These are phyloP conservation scores for Mycteria americana DNA, from an alignment of 2,797 vertebrate species.

Conservation along the genomic window DNA sequence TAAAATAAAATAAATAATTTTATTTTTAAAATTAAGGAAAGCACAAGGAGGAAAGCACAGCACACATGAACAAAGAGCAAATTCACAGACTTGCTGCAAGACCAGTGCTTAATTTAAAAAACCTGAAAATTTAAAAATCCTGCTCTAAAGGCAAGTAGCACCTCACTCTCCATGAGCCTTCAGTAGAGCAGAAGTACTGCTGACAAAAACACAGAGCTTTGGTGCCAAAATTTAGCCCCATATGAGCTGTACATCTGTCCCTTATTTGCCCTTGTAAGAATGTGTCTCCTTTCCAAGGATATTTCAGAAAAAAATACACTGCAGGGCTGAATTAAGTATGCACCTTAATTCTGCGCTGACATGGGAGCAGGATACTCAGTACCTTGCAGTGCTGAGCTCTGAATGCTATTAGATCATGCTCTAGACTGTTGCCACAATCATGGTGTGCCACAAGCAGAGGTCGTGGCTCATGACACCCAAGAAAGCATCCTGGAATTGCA, in stretches of 20 bases:
- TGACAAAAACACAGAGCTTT: not conserved
- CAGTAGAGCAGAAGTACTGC: not conserved
- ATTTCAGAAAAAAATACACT: not conserved
- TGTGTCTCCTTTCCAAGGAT: not conserved
- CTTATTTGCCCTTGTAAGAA: not conserved
- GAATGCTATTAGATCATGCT: rapidly evolving
- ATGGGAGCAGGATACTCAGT: not conserved
- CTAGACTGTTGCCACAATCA: not conserved
- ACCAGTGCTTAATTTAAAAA: not conserved
- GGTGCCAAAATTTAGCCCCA: not conserved
- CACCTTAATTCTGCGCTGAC: not conserved
- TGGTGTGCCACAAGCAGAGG: not conserved
- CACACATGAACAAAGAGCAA: not conserved
- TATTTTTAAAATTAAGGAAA: not conserved
- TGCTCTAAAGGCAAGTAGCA: not conserved
- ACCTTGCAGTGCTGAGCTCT: not conserved
- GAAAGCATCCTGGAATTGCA: not conserved
- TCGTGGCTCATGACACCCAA: not conserved
- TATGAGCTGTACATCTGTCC: not conserved
- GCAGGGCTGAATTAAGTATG: not conserved
- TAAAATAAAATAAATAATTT: not conserved
- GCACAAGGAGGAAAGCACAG: not conserved
- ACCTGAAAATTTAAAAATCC: not conserved
- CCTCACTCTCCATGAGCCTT: not conserved
- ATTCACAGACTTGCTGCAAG: not conserved